phyloP scores from a whole-genome alignment of 2,797 vertebrate species.

The Anas acuta region DNA sequence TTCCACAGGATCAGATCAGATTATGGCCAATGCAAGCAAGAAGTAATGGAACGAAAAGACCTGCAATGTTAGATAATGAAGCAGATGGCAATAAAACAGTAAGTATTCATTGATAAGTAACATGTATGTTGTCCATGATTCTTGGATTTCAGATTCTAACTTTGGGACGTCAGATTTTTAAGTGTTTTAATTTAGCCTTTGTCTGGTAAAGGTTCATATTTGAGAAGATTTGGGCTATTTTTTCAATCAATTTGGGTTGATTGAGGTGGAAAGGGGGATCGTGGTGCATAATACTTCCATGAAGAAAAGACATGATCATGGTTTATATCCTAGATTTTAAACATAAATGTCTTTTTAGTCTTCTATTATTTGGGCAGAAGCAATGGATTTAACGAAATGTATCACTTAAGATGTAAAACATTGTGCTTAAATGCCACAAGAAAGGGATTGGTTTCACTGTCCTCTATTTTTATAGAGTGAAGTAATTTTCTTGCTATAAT shows the following conservation, averaged over 20 bases:
- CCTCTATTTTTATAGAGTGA: background rate
- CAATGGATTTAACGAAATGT: background rate
- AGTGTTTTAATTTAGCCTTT: background rate
- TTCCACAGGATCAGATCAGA: conserved; percentile 98
- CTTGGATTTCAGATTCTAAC: background rate
- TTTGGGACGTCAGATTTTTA: background rate
- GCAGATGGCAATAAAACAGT: conserved; percentile 97
- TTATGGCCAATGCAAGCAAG: conserved; percentile 99
- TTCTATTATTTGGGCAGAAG: background rate
- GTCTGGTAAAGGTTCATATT: background rate
- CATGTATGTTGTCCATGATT: background rate
- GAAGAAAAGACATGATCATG: accelerated
- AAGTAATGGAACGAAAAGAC: conserved; percentile 97
- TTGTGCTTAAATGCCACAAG: background rate
- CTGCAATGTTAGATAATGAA: conserved; percentile 98
- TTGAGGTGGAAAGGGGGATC: background rate
- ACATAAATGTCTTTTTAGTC: background rate
- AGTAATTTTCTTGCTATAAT: background rate
- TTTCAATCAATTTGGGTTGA: background rate
- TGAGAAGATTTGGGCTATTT: background rate
- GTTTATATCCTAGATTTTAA: background rate
- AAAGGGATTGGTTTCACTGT: background rate
- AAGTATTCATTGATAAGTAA: conserved; percentile 47
- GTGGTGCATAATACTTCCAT: background rate
- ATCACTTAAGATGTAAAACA: background rate